A percentile compares a stretch with the other conserved stretches of the same genome.
phyloP scores from a whole-genome alignment of 2,113 vertebrate genomes.

The Gobiocypris rarus region DNA sequence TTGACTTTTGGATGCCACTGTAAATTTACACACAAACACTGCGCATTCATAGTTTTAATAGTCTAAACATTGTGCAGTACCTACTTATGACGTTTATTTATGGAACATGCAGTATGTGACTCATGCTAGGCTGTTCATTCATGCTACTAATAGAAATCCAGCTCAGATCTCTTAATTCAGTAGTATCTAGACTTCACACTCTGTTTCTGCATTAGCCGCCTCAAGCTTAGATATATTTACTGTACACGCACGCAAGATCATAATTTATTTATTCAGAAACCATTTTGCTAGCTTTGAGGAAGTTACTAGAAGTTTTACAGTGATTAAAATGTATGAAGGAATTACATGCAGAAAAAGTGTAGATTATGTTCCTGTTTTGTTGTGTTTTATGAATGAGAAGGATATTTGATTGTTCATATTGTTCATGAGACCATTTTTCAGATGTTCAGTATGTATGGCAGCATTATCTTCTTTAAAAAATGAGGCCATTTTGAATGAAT shows the following conservation, averaged over 20 bases:
- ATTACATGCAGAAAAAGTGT: background rate
- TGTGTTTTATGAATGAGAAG: background rate
- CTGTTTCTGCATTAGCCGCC: background rate
- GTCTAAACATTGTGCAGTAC: background rate
- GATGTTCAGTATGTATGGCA: background rate
- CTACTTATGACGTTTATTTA: background rate
- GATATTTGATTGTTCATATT: background rate
- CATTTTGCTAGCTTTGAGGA: background rate
- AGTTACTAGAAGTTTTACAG: background rate
- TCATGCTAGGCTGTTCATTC: background rate
- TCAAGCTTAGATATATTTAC: background rate
- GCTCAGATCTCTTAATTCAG: background rate
- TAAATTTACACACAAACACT: background rate
- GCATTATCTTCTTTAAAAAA: background rate
- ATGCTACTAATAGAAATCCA: background rate
- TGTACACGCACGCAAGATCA: background rate
- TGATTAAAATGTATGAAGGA: background rate
- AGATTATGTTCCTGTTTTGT: background rate
- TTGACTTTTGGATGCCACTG: background rate
- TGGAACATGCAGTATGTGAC: background rate
- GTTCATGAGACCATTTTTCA: conserved; percentile 16
- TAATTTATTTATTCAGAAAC: conserved; percentile 9
- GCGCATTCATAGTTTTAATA: background rate
- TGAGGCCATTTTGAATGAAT: background rate
- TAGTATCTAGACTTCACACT: background rate